A percentile compares a stretch with the other conserved stretches of the same genome.
Conservation (phyloP, 1,140 invertebrate genomes). For the Papilio helenus region DNA sequence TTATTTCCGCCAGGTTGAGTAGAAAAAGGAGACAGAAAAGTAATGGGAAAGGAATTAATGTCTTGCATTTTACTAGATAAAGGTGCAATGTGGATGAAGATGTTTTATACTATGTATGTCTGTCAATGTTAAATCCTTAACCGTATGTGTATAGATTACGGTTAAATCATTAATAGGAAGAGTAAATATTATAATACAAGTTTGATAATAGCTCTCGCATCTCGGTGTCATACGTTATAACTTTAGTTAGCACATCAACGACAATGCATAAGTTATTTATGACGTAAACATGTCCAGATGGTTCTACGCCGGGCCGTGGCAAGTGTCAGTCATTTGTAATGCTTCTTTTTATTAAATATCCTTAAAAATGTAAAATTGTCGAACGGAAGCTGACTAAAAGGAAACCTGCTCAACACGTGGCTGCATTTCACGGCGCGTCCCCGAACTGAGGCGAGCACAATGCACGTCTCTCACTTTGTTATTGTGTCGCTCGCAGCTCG, state of each 20-base stretch:
- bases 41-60: too few species aligned
- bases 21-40: too few species aligned
- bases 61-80: background rate
- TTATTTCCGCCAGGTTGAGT: too few species aligned
- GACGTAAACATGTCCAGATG: background rate
- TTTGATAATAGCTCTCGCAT: background rate
- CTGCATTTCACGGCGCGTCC: conserved; percentile 56
- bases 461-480: conserved; percentile 75
- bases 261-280: too few species aligned
- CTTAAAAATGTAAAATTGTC: conserved; percentile 42
- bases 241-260: background rate
- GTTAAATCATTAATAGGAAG: too few species aligned
- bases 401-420: conserved; percentile 75
- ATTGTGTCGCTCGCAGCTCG: conserved; percentile 65
- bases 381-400: conserved; percentile 60
- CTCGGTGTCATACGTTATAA: background rate
- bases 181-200: too few species aligned
- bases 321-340: conserved; percentile 18
- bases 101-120: too few species aligned
- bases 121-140: background rate
- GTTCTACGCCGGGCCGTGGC: background rate
- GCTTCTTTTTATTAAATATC: conserved; percentile 34
- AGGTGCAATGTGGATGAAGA: background rate
- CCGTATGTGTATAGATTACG: too few species aligned
- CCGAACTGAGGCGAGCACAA: conserved; percentile 58